Evolutionary conservation across 2,797 vertebrate species (phyloP), one percentile per base, ranked within the genome.

Genomic region (Chelmon rostratus): DNA sequence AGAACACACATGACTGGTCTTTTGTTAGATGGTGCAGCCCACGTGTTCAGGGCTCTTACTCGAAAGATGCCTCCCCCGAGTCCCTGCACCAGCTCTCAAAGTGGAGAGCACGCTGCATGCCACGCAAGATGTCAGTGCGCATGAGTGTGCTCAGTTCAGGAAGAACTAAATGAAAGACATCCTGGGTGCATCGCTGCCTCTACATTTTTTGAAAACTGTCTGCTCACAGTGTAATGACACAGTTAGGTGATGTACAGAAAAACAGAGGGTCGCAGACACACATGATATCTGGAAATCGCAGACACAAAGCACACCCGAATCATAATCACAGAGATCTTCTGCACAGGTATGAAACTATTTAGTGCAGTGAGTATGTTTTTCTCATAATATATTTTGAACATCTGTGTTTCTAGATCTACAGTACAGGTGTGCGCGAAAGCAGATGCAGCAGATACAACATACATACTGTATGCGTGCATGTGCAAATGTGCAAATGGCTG

Each of bases 11-110:
- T 76, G 71, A 69, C 28, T 73, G 62, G 49, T 73, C 73, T 68
- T 72, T 58, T 75, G 85, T 73, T 76, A 9, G 71, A 89, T 64
- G 52, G 16, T 66, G 67, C 72, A 70, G 71, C 70, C 68, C 87
- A 88, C 44, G 58, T 90, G 77, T 86, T 47, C 69, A n/a, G 37
- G 19, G 66, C 71, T 88, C 63, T 88, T 86, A 88, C 76, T 77
- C 71, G 56, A 78, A 70, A 71, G 53, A 84, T 50, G 70, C 47
- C 69, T 89, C 75, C 74, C 79, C 28, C 0, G 71, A 82, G 86
- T 71, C 74, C 49, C 25, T 76, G 68, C 33, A 70, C 38, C 42
- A 46, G 75, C 81, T 83, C 68, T 83, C 54, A 79, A 65, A 78
- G 78, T 69, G 59, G 49, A 84, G 71, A 77, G 73, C 28, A 62